Evolutionary conservation across 2,888 invertebrate genomes (phyloP), one percentile per base, ranked within the genome.

Genomic region (Hyalella azteca): DNA sequence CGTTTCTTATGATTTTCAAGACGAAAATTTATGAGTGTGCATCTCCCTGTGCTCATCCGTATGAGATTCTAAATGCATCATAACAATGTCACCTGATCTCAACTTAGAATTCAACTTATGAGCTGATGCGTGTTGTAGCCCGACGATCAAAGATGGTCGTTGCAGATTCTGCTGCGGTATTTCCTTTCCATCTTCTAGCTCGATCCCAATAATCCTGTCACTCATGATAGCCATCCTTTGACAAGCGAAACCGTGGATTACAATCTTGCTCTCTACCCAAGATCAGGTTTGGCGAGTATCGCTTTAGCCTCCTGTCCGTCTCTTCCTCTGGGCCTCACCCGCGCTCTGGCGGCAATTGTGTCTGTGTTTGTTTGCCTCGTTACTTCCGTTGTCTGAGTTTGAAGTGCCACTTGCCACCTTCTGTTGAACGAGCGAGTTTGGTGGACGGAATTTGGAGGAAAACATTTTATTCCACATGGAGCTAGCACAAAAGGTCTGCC

Each of bases 381-480:
- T 66, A 66, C 66, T 66, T 66, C 66, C 36, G 66, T 66, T 66
- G 66, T 66, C 66, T 66, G 66, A 66, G 66, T 66, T 66, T 36
- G 66, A 66, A 66, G 66, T 66, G 66, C 36, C 66, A 39, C 66
- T 66, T 66, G 36, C 66, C 66, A 9, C 7, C 66, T 36, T 11
- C 29, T 29, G 5, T 19, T 36, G 7, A 29, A 29, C 54, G 11
- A 9, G 26, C 1, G 54, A 54, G 54, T 54, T 54, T 54, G 15
- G 26, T 54, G 9, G 54, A 54, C 26, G 26, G 29, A 49, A 49
- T 22, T 19, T 49, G 4, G 15, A 49, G 49, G n/a, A 49, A 49
- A 54, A 13, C 54, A 29, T 54, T 54, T 29, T 29, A 4, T 54
- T 13, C 9, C 7, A 26, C 26, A 13, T 29, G 13, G 54, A 13